phyloP scores from a whole-genome alignment of 2,797 vertebrate species.

The Cuculus canorus region DNA sequence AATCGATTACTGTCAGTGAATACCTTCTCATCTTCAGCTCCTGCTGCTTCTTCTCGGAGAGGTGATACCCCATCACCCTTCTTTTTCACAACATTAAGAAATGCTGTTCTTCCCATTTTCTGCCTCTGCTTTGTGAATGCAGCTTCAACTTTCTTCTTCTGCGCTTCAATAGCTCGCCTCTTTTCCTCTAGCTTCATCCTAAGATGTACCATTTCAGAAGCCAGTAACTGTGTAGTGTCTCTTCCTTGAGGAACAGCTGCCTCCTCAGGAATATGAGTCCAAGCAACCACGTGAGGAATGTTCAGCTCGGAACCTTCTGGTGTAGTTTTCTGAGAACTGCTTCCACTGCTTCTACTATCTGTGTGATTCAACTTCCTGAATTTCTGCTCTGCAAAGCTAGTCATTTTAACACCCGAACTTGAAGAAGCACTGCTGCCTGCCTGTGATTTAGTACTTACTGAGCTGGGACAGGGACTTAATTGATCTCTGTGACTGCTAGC shows the following conservation, averaged over 20 bases:
- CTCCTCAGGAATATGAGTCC: slow-evolving; percentile 91
- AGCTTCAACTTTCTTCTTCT: slow-evolving; percentile 98
- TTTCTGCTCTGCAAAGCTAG: slow-evolving; percentile 98
- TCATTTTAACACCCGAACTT: slow-evolving; percentile 89
- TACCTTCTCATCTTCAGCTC: slow-evolving; percentile 80
- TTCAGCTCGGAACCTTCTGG: slow-evolving; percentile 92
- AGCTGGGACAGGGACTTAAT: slow-evolving; percentile 89
- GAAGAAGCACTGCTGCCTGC: slow-evolving; percentile 86
- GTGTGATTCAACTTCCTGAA: slow-evolving; percentile 88
- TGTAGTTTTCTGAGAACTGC: slow-evolving; percentile 92
- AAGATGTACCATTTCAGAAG: slow-evolving; percentile 95
- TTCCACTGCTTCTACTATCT: slow-evolving; percentile 87
- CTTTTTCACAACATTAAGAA: slow-evolving; percentile 95
- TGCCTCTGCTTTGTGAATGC: slow-evolving; percentile 93
- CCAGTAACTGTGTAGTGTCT: slow-evolving; percentile 93
- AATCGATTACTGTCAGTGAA: slow-evolving; percentile 71
- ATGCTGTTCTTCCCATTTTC: slow-evolving; percentile 94
- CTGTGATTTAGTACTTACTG: slow-evolving; percentile 85
- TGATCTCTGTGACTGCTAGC: slow-evolving; percentile 78
- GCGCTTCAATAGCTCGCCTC: slow-evolving; percentile 95
- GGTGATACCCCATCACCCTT: slow-evolving; percentile 87
- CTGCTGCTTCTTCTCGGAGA: slow-evolving; percentile 81
- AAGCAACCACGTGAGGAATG: slow-evolving; percentile 90
- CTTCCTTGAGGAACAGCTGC: slow-evolving; percentile 82
- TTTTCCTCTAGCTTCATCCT: slow-evolving; percentile 97